Evolutionary conservation across 2,888 invertebrate species (phyloP), one percentile per base, ranked within the genome.

Genomic region (Catocala fraxini): DNA sequence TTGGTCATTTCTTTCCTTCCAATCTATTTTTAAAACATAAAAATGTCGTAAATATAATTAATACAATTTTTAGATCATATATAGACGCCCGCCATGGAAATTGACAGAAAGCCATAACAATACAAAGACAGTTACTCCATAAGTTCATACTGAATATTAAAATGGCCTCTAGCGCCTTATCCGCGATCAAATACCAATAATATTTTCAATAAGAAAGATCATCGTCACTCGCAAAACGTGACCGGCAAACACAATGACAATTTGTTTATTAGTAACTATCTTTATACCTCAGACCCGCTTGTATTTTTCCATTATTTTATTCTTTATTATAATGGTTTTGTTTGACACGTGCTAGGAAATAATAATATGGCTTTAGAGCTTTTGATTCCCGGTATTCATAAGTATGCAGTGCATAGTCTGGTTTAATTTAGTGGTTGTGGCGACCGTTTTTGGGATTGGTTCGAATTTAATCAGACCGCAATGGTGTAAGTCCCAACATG

Each of bases 261-360:
- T 46, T 59, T 51, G 61, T 59, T 63, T 69, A 67, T 70, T 66
- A 66, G 74, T 67, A 68, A 74, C 68, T 72, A 68, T 65, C 68
- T 53, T 52, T 57, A 62, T 53, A 67, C 59, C 63, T 59, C 45
- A 63, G 56, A 51, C 25, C 25, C 63, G 68, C 53, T 59, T 66
- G 73, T 74, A 76, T 69, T 73, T 73, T 81, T 81, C 82, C 79
- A 80, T 73, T 74, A 63, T 75, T 70, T 73, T 77, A 62, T 79
- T 66, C 66, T 73, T 75, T 77, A 79, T 69, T 73, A 66, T 73
- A 71, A 79, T 77, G 59, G 63, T 67, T 73, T 62, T 47, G 61
- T 70, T 65, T 60, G 51, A 65, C 52, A 45, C 76, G 77, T 75
- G 75, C 66, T 71, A 66, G 51, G 75, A 75, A 78, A 75, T 65